Percentiles rank a stretch among this genome's conserved stretches.
These are phyloP conservation scores for Caenorhabditis doughertyi DNA, from an alignment of 2,888 invertebrate genomes.

Conservation along the genomic window DNA sequence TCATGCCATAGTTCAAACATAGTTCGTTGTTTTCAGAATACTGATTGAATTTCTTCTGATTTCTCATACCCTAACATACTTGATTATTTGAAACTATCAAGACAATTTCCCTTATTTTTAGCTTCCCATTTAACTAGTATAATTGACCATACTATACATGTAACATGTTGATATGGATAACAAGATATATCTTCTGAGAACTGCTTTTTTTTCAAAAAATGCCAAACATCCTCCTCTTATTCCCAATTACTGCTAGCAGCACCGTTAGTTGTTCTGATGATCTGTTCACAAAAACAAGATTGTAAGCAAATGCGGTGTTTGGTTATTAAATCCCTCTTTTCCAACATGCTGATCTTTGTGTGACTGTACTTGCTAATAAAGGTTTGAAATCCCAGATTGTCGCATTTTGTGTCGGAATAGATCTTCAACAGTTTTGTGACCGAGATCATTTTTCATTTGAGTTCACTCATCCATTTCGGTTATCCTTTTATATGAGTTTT, in stretches of 20 bases:
- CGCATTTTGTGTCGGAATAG: constrained; percentile 41
- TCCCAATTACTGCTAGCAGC: neutral
- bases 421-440: constrained; percentile 43
- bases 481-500: constrained; percentile 10
- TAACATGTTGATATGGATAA: too few species aligned
- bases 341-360: neutral
- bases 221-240: neutral
- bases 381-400: constrained; percentile 28
- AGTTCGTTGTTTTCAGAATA: too few species aligned
- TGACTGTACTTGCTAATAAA: neutral
- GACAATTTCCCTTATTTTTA: too few species aligned
- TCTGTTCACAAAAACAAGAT: neutral
- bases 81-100: too few species aligned
- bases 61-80: too few species aligned
- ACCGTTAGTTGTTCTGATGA: neutral
- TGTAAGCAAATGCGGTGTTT: neutral
- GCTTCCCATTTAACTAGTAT: too few species aligned
- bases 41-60: too few species aligned
- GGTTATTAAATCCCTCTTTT: neutral
- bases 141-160: too few species aligned
- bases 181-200: too few species aligned
- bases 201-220: neutral
- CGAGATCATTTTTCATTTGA: constrained; percentile 33
- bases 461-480: constrained; percentile 27
- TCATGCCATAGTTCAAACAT: too few species aligned